These are phyloP conservation scores for Mandrillus leucophaeus DNA, from an alignment of 2,113 vertebrate species.

Conservation along the genomic window DNA sequence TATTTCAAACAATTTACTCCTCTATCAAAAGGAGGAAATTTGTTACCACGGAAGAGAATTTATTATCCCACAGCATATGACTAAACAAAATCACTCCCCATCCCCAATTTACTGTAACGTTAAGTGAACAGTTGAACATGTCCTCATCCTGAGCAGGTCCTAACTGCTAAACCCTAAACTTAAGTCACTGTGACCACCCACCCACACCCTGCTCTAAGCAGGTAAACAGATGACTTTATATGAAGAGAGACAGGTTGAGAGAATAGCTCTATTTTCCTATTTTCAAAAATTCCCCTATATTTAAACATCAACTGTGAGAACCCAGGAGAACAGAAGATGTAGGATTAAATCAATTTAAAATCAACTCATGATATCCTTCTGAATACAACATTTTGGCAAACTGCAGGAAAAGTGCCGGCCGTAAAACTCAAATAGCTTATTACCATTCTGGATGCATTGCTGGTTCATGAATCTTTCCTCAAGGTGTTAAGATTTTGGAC, in stretches of 20 bases:
- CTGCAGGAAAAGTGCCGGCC: not conserved
- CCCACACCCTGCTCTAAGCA: not conserved
- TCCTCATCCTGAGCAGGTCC: not conserved
- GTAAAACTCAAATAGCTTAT: not conserved
- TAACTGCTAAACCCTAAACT: not conserved
- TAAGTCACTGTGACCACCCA: not conserved
- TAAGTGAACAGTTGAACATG: not conserved
- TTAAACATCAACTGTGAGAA: not conserved
- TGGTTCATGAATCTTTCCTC: not conserved
- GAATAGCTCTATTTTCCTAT: not conserved
- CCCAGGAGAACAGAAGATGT: not conserved
- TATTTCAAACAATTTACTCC: not conserved
- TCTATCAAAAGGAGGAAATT: not conserved
- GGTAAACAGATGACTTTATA: not conserved
- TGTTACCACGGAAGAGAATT: not conserved
- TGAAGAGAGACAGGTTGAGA: not conserved
- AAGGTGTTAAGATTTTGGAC: not conserved
- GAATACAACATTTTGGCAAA: not conserved
- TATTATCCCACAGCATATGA: not conserved
- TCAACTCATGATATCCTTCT: not conserved
- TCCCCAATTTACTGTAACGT: not conserved
- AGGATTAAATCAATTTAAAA: not conserved
- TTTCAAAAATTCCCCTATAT: not conserved
- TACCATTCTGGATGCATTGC: not conserved
- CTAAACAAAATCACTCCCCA: not conserved